Conservation (phyloP, 2,113 vertebrate species). For the Nothocercus julius region DNA sequence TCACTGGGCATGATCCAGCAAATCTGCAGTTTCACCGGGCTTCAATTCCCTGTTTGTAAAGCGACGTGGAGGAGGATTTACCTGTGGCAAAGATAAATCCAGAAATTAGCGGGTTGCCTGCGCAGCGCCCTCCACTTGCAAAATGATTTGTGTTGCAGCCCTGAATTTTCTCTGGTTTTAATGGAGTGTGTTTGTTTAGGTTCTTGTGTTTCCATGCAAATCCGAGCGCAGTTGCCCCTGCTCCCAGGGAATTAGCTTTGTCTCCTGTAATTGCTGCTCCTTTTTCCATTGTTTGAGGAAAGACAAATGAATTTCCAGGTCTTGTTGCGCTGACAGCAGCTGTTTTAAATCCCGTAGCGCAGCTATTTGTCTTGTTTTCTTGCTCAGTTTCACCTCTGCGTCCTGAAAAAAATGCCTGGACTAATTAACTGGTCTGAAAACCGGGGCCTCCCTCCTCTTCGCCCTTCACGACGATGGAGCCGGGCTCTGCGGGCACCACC, state of each 20-base stretch:
- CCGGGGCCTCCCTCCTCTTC: neutral
- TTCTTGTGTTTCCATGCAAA: neutral
- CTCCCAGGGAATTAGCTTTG: slow-evolving; percentile 31
- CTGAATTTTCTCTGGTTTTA: neutral
- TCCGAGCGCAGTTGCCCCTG: neutral
- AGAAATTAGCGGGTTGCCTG: rapidly evolving
- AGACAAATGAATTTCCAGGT: slow-evolving; percentile 47
- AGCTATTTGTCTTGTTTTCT: slow-evolving; percentile 21
- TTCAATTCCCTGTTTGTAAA: neutral
- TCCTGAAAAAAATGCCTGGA: neutral
- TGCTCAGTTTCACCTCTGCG: neutral
- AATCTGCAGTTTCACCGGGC: no score
- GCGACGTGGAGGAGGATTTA: neutral
- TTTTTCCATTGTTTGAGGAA: slow-evolving; percentile 25
- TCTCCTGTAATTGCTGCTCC: slow-evolving; percentile 37
- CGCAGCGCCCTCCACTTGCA: neutral
- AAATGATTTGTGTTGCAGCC: neutral
- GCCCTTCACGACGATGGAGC: neutral
- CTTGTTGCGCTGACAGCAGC: slow-evolving; percentile 43
- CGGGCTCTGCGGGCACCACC: neutral
- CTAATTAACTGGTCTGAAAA: slow-evolving; percentile 26
- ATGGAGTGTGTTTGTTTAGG: neutral
- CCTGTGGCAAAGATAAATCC: no score
- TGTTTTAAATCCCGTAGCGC: neutral
- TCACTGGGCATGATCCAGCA: neutral